phyloP scores from a whole-genome alignment of 2,888 invertebrate genomes.

The Pogonocherus hispidulus region DNA sequence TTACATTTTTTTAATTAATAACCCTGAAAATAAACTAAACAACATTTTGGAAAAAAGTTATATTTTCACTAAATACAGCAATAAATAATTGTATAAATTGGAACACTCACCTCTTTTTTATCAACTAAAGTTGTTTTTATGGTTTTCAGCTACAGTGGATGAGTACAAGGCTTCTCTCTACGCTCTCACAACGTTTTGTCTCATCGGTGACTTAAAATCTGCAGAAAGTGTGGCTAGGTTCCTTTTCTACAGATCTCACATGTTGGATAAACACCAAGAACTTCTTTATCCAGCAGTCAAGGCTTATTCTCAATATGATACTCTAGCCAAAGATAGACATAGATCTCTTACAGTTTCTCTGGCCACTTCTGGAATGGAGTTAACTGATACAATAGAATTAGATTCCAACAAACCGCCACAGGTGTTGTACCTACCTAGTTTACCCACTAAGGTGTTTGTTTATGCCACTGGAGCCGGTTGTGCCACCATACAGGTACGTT shows the following conservation, averaged over 20 bases:
- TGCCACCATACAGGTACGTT: constrained; percentile 76
- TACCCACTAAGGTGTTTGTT: constrained; percentile 79
- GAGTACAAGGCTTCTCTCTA: constrained; percentile 77
- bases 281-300: constrained; percentile 75
- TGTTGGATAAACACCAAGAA: constrained; percentile 75
- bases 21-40: too few relatives aligned
- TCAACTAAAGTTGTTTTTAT: neutral
- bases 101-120: too few relatives aligned
- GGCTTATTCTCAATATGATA: constrained; percentile 74
- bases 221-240: constrained; percentile 77
- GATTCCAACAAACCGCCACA: constrained; percentile 71
- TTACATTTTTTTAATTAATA: too few relatives aligned
- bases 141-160: constrained; percentile 69
- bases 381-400: constrained; percentile 77
- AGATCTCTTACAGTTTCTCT: constrained; percentile 76
- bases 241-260: constrained; percentile 77
- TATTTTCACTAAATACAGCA: too few relatives aligned
- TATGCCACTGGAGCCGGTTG: constrained; percentile 80
- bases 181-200: constrained; percentile 73
- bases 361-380: constrained; percentile 80
- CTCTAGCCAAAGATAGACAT: constrained; percentile 74
- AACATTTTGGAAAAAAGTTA: too few relatives aligned
- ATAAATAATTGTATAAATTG: too few relatives aligned
- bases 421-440: constrained; percentile 73
- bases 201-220: constrained; percentile 74